These are phyloP conservation scores for Thinocorus orbignyianus DNA, from an alignment of 2,113 vertebrate species.

Conservation along the genomic window DNA sequence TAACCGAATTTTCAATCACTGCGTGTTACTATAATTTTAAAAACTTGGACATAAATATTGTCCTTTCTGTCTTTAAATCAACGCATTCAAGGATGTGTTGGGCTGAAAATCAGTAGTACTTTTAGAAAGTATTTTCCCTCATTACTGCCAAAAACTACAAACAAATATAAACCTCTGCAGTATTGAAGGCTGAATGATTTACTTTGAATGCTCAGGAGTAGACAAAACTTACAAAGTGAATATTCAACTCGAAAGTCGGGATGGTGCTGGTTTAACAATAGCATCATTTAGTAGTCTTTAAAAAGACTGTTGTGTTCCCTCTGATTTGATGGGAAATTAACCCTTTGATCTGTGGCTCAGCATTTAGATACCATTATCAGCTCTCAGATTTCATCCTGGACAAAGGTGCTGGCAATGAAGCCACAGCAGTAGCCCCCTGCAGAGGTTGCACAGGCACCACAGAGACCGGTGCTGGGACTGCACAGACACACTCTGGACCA, in stretches of 20 bases:
- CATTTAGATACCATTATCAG: not conserved
- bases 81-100: not conserved
- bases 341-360: not conserved
- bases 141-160: not conserved
- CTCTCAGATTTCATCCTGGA: not conserved
- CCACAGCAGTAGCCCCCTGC: not conserved
- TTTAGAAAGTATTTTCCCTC: conserved; percentile 37
- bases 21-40: not conserved
- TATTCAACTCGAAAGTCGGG: not conserved
- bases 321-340: not conserved
- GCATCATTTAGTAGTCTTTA: not conserved
- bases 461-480: not conserved
- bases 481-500: not conserved
- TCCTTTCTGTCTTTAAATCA: conserved; percentile 6
- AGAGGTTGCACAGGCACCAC: not conserved
- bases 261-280: not conserved
- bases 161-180: not conserved
- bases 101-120: not conserved
- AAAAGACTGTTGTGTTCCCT: not conserved
- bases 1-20: not conserved
- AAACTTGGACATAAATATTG: not conserved
- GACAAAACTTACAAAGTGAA: not conserved
- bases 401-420: accelerated
- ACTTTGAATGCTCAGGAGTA: not conserved
- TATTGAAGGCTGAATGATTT: not conserved